Evolutionary conservation across 1,140 invertebrate species (phyloP).

Genomic region (Ditylenchus dipsaci): DNA sequence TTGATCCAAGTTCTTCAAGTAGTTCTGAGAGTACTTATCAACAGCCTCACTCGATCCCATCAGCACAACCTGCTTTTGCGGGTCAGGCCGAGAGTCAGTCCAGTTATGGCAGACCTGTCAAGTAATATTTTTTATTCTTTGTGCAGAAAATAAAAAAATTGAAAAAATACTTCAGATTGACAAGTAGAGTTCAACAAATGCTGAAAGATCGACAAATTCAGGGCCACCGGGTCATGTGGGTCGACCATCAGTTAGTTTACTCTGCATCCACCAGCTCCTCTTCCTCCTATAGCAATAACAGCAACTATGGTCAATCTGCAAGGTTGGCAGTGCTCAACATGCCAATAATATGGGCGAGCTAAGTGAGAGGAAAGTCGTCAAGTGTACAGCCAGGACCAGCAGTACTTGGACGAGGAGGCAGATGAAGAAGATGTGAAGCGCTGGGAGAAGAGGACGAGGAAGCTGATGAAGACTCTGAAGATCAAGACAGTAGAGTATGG

Average conservation of each 20-base stretch:
- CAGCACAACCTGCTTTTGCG: too few species aligned
- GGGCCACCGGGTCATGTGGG: slow-evolving; percentile 18
- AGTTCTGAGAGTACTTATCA: too few species aligned
- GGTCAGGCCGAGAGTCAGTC: too few species aligned
- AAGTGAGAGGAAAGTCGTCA: background rate
- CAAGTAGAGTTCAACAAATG: slow-evolving; percentile 29
- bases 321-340: background rate
- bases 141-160: too few species aligned
- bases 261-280: background rate
- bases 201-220: slow-evolving; percentile 9
- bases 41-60: too few species aligned
- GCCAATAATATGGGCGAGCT: background rate
- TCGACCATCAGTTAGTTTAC: background rate
- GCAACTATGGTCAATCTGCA: too few species aligned
- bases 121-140: too few species aligned
- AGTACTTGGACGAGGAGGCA: background rate
- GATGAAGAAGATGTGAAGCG: slow-evolving; percentile 7
- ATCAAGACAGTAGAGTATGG: slow-evolving; percentile 23
- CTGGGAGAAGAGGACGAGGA: slow-evolving; percentile 21
- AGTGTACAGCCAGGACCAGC: too few species aligned
- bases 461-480: slow-evolving; percentile 18
- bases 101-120: too few species aligned
- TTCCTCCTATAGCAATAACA: background rate
- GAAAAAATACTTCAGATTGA: slow-evolving; percentile 23
- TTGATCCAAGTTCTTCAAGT: too few species aligned